A percentile compares a stretch with the other conserved stretches of the same genome.
These are phyloP conservation scores for Ornithoptera priamus DNA, from an alignment of 2,888 invertebrate genomes.

Conservation along the genomic window DNA sequence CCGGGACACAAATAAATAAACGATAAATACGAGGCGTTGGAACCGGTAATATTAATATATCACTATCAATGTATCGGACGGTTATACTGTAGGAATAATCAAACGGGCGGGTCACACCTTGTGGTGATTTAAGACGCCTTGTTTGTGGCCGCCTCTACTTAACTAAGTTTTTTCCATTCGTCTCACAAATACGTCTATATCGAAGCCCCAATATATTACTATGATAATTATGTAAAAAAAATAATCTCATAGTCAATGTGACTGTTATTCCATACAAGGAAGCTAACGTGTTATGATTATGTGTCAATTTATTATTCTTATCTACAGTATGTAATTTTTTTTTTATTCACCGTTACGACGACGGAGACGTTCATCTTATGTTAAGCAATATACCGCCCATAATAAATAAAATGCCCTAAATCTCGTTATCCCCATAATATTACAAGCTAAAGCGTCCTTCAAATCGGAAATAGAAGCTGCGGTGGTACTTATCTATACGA, in stretches of 20 bases:
- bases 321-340: too few species aligned
- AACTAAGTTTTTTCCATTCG: not conserved
- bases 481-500: too few species aligned
- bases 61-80: constrained; percentile 38
- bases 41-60: constrained; percentile 38
- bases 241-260: not conserved
- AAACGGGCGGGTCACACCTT: constrained; percentile 37
- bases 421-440: too few species aligned
- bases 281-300: too few species aligned
- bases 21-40: constrained; percentile 32
- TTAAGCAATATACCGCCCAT: too few species aligned
- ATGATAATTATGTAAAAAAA: not conserved
- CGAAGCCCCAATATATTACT: not conserved
- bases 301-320: too few species aligned
- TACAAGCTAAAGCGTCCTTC: too few species aligned
- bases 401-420: too few species aligned
- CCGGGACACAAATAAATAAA: constrained; percentile 36
- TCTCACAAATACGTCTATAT: not conserved
- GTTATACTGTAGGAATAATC: constrained; percentile 35
- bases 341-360: too few species aligned
- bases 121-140: constrained; percentile 32
- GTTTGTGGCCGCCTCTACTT: constrained; percentile 30
- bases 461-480: too few species aligned
- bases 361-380: too few species aligned
- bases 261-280: too few species aligned